Percentiles rank a stretch among this genome's conserved stretches.
These are phyloP conservation scores for Diaprepes abbreviatus DNA, from an alignment of 2,888 invertebrate species.

Conservation along the genomic window DNA sequence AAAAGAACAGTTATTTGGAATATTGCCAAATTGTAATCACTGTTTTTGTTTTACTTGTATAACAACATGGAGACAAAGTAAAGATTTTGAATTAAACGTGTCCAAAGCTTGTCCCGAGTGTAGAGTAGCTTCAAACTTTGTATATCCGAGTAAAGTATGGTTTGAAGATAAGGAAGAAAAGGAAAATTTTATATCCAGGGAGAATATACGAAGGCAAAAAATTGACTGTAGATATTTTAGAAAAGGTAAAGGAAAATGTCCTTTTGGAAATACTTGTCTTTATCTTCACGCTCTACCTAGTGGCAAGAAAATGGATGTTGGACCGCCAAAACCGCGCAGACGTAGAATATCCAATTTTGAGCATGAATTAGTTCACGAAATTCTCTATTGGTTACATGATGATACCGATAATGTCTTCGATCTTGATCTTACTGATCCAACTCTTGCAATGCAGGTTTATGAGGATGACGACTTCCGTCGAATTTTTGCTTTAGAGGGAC, in stretches of 20 bases:
- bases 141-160: slow-evolving; percentile 86
- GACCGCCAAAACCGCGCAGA: slow-evolving; percentile 61
- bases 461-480: slow-evolving; percentile 48
- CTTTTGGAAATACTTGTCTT: slow-evolving; percentile 87
- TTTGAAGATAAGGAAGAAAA: slow-evolving; percentile 83
- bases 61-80: slow-evolving; percentile 54
- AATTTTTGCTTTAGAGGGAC: slow-evolving; percentile 47
- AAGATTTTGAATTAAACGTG: slow-evolving; percentile 55
- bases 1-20: slow-evolving; percentile 53
- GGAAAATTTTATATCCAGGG: slow-evolving; percentile 77
- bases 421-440: slow-evolving; percentile 33
- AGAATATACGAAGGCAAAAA: slow-evolving; percentile 75
- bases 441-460: slow-evolving; percentile 50
- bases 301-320: slow-evolving; percentile 77
- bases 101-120: slow-evolving; percentile 57
- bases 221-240: slow-evolving; percentile 81
- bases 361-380: slow-evolving; percentile 52
- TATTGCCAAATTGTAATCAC: slow-evolving; percentile 56
- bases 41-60: slow-evolving; percentile 57
- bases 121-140: slow-evolving; percentile 72
- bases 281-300: slow-evolving; percentile 82
- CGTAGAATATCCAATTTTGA: slow-evolving; percentile 37
- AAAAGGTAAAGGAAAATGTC: slow-evolving; percentile 81
- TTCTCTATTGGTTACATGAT: slow-evolving; percentile 49
- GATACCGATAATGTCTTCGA: slow-evolving; percentile 47